These are phyloP conservation scores for Pavo muticus DNA, from an alignment of 2,113 vertebrate genomes.

Conservation along the genomic window DNA sequence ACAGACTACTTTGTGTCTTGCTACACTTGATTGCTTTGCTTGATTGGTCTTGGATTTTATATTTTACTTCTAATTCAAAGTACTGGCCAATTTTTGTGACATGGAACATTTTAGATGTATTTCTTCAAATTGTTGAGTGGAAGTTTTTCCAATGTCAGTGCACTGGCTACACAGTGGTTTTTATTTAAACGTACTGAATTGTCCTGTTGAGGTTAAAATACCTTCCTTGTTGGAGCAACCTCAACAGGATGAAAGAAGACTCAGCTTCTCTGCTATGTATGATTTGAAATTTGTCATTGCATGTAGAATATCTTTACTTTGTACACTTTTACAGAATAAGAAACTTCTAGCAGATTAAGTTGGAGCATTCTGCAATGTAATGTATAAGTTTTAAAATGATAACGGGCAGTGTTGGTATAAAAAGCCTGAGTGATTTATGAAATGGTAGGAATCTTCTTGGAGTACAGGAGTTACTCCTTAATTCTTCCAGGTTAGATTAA, in stretches of 20 bases:
- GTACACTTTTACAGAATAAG: background rate
- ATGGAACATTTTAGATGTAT: background rate
- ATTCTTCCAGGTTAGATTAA: background rate
- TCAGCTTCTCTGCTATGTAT: background rate
- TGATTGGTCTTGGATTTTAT: slow-evolving; percentile 32
- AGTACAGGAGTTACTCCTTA: background rate
- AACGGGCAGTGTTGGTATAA: background rate
- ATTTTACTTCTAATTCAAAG: slow-evolving; percentile 65
- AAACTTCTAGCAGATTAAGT: background rate
- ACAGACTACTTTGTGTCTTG: slow-evolving; percentile 7
- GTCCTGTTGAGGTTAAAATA: background rate
- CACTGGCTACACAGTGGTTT: background rate
- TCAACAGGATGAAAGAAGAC: background rate
- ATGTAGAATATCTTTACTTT: background rate
- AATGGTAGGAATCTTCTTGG: background rate
- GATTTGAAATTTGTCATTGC: background rate
- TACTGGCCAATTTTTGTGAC: slow-evolving; percentile 82
- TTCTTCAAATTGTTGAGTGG: background rate
- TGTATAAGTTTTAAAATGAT: background rate
- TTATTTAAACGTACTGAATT: background rate
- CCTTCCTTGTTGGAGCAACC: background rate
- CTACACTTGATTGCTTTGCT: slow-evolving; percentile 23
- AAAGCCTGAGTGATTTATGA: background rate
- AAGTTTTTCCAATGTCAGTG: background rate
- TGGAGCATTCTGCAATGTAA: background rate